Evolutionary conservation across 2,113 vertebrate species (phyloP), one percentile per base, ranked within the genome.

Genomic region (Chitala chitala): DNA sequence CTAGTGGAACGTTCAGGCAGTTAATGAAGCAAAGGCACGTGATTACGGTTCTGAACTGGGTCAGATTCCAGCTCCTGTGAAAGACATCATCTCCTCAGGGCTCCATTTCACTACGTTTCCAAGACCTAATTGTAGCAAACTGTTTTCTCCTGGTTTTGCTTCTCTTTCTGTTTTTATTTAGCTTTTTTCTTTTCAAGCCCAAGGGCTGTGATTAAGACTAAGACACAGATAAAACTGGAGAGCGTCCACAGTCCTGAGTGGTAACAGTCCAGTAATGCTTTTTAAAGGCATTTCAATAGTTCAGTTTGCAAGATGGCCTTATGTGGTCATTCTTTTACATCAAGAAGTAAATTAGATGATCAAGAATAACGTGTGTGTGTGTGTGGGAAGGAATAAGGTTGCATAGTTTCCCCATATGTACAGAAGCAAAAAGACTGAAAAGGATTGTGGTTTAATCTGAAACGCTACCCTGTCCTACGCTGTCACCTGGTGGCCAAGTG

Each of bases 401-500:
- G 38, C 69, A 76, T 74, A 71, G 77, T 75, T 80, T 76, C 20
- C 46, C 38, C 15, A 36, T 74, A 76, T 64, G 42, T n/a, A 13
- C 73, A 51, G 42, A 79, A 75, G 26, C n/a, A 22, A 12, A 9
- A 74, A 54, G 61, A 69, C 65, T 71, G 69, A 56, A 72, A 24
- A 13, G 69, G 33, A n/a, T 50, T 33, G n/a, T 42, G 59, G 63
- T 70, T 78, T 51, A 1, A 0, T 74, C 55, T 65, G n/a, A 77
- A 64, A 48, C 17, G 69, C 61, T 66, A 72, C 66, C 82, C 76
- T 81, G 81, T 82, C 75, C 75, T 82, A 73, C 81, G 87, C 79
- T 78, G 87, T 84, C 89, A 81, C 83, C 88, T 72, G 40, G 82
- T 89, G 89, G 86, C 75, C 42, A 48, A 24, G 72, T 65, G 7